Evolutionary conservation across 1,140 invertebrate species (phyloP), one percentile per base, ranked within the genome.

Genomic region (Temnothorax curvispinosus): DNA sequence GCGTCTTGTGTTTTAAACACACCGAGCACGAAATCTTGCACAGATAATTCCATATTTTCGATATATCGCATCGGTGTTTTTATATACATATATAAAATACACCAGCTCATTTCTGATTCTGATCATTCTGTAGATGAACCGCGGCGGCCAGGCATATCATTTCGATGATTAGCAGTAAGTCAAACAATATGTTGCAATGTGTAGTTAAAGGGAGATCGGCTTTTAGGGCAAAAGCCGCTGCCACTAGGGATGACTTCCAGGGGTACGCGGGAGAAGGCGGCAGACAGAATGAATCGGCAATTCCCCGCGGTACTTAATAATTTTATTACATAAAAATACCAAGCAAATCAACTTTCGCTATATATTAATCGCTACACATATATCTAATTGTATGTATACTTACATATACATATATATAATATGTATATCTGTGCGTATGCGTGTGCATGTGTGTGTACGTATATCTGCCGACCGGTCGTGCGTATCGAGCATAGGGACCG

Each of bases 221-320:
- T 95, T 95, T 93, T 95, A 95, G 94, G 94, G 78, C 93, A 94
- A 91, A 94, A 95, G 92, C 93, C 93, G 77, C 88, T 86, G 87
- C 64, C 87, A 72, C 91, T 93, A 85, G 90, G 90, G 81, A 89
- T 91, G 65, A 91, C 88, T 87, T 91, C 92, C 84, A 93, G 92
- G 89, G 92, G 90, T 89, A 86, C 89, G 84, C 92, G 96, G 94
- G 96, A 96, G 95, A 96, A 96, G 95, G 94, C 96, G 92, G 96
- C 96, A 93, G 96, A 97, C 94, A 96, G 96, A 95, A 96, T 96
- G 95, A 97, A 96, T 96, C 96, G 97, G 89, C 97, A 98, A 96
- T 98, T 98, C 96, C 96, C 98, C 96, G 98, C 98, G 97, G 98
- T 99, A 95, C 92, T 93, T 94, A 87, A 89, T 86, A 75, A 91